Evolutionary conservation across 2,113 vertebrate genomes (phyloP), one percentile per base, ranked within the genome.

Genomic region (Todiramphus saurophagus): DNA sequence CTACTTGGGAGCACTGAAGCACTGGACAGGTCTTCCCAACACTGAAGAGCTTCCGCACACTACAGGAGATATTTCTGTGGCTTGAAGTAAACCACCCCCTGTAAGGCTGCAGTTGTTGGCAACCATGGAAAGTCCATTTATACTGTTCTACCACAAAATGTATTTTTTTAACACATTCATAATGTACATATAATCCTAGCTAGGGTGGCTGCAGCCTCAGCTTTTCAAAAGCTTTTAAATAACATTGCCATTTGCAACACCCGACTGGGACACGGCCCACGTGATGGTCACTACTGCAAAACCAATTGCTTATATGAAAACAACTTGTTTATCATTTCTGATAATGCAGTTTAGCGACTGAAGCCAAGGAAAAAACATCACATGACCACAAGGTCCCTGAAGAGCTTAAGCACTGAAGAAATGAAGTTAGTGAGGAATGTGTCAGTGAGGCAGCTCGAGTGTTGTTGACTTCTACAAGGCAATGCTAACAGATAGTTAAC

Each of bases 21-120:
- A 72, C 80, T 87, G 92, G 88, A 92, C 90, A 96, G 88, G 83
- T 90, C 83, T 94, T 87, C 44, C 56, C 51, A 56, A 70, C 30
- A 39, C 14, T 7, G 17, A 43, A 41, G 27, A 75, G 11, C 48
- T 53, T 11, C 35, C 73, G 69, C 39, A 51, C 15, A 4, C 58
- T 37, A 63, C 17, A 86, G 13, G 19, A 87, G 48, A 39, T 41
- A 23, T 67, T 92, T 75, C 77, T 68, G 33, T 41, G 39, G 43
- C 35, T 85, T 97, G 91, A 90, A 72, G 82, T 28, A 74, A 83
- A 74, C 51, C 68, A 59, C 19, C 39, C 7, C 31, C 43, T 53
- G 15, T 31, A 89, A 70, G 48, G 25, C 31, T 56, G 55, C 12
- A 50, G 24, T 15, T 66, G 33, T 17, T 77, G 51, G 64, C 62